Evolutionary conservation across 2,113 vertebrate genomes (phyloP), one percentile per base, ranked within the genome.

Genomic region (Petaurus breviceps): DNA sequence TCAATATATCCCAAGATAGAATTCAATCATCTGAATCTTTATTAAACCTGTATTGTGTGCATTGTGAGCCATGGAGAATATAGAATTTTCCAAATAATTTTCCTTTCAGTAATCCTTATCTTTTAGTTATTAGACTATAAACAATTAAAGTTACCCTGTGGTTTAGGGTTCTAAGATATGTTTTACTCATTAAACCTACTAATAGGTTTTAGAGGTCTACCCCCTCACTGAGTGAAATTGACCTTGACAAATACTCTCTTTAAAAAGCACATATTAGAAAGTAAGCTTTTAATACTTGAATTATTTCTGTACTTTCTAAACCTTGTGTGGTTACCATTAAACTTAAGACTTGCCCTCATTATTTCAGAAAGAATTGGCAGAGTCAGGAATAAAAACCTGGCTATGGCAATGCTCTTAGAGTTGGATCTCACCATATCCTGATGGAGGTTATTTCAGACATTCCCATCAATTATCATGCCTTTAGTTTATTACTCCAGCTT

Each of bases 51-150:
- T 19, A 51, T 89, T 46, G 26, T 89, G 23, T 52, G 43, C 31
- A 90, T 47, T 97, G 95, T 91, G 23, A 61, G 3, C 77, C 19
- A 91, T 26, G 50, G 25, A 47, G 92, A 93, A 84, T 37, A 57
- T 0, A 93, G 51, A 95, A 89, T 50, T 77, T 24, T 90, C 7
- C 50, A 92, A 96, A 92, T 94, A 51, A 94, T 95, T 96, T 91
- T 1, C 57, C 49, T 94, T 51, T 68, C 89, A 90, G 16, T 77
- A 50, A 19, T 61, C 7, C 68, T 84, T 84, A 84, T 84, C n/a
- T 84, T 94, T 93, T 92, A 91, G 94, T 53, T 24, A 51, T 96
- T 91, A 91, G 95, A 55, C 61, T 96, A 46, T 90, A 93, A 77
- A 50, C 54, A 31, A 68, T 89, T 5, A n/a, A 77, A 57, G 46